Evolutionary conservation across 2,888 invertebrate genomes (phyloP).

Genomic region (Acrobeloides nanus): DNA sequence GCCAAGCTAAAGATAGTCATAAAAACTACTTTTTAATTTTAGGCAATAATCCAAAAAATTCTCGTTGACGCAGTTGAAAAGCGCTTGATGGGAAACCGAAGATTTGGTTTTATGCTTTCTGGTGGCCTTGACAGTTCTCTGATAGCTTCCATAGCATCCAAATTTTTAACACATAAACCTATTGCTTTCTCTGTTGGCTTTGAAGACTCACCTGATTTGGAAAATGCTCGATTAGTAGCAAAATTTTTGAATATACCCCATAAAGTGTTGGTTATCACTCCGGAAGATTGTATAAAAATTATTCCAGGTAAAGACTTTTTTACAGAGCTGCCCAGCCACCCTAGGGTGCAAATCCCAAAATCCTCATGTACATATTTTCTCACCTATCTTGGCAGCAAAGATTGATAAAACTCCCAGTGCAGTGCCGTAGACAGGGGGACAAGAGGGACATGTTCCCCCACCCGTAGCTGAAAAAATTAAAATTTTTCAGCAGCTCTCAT

Average conservation of each 20-base stretch:
- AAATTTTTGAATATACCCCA: conserved; percentile 49
- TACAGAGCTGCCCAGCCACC: too few relatives aligned
- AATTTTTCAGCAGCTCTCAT: background rate
- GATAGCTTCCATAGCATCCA: conserved; percentile 47
- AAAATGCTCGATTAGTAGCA: conserved; percentile 44
- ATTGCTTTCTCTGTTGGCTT: conserved; percentile 52
- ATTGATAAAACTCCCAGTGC: too few relatives aligned
- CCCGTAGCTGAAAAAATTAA: too few relatives aligned
- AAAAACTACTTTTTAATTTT: conserved; percentile 8
- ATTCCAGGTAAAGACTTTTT: conserved; percentile 45
- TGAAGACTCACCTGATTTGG: conserved; percentile 50
- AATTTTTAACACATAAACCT: conserved; percentile 28
- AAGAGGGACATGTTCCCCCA: too few relatives aligned
- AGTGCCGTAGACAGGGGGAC: background rate
- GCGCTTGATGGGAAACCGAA: conserved; percentile 50
- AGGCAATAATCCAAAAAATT: conserved; percentile 32
- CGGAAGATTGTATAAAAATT: conserved; percentile 43
- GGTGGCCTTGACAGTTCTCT: conserved; percentile 37
- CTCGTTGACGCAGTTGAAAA: conserved; percentile 46
- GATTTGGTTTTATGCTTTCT: conserved; percentile 52
- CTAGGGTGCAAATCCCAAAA: too few relatives aligned
- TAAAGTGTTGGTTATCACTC: conserved; percentile 47
- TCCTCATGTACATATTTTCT: too few relatives aligned
- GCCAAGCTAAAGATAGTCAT: background rate
- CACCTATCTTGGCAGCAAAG: too few relatives aligned